Conservation (phyloP, 2,888 invertebrate species). For the Galerucella nymphaeae region DNA sequence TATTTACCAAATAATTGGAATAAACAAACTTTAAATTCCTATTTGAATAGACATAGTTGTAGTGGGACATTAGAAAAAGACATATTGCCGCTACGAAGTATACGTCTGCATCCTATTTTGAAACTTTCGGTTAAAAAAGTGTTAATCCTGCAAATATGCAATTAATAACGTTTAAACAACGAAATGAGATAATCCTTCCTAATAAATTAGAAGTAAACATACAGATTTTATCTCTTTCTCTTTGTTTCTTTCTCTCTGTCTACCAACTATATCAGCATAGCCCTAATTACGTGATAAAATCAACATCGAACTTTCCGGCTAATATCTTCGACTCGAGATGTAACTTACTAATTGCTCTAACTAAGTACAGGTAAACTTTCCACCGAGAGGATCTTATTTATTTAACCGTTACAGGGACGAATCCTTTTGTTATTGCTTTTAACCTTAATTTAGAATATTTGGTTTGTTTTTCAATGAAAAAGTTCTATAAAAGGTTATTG, state of each 20-base stretch:
- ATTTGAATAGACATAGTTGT: no score
- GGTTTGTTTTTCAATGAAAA: no score
- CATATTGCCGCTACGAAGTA: no score
- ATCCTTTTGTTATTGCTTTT: slow-evolving; percentile 1
- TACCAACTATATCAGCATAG: slow-evolving; percentile 45
- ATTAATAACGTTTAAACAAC: slow-evolving; percentile 12
- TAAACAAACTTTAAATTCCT: not conserved
- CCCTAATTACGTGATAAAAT: slow-evolving; percentile 62
- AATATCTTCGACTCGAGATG: slow-evolving; percentile 36
- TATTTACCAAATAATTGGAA: slow-evolving; percentile 12
- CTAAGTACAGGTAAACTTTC: slow-evolving; percentile 26
- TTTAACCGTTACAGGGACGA: not conserved
- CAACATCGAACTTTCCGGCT: slow-evolving; percentile 53
- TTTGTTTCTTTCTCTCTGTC: not conserved
- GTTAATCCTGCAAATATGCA: no score
- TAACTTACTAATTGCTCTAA: slow-evolving; percentile 49
- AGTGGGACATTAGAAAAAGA: no score
- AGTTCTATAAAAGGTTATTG: no score
- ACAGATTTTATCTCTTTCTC: slow-evolving; percentile 14
- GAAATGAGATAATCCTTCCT: slow-evolving; percentile 1
- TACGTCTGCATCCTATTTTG: no score
- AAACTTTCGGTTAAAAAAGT: no score
- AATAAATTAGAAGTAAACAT: slow-evolving; percentile 9
- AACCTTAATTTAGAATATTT: not conserved
- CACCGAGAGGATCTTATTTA: not conserved